Evolutionary conservation across 2,113 vertebrate genomes (phyloP).

Genomic region (Archilochus colubris): DNA sequence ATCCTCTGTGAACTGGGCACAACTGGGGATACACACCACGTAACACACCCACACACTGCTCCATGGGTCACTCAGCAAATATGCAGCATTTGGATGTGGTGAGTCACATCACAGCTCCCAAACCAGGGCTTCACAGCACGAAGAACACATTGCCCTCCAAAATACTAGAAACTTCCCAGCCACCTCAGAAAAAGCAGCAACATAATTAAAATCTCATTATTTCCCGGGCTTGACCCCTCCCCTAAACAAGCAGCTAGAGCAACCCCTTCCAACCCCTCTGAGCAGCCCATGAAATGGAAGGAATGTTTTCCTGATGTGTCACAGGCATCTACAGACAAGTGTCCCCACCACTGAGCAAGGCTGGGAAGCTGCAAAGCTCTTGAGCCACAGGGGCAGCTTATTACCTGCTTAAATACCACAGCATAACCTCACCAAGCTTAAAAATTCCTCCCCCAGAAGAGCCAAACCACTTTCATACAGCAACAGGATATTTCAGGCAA

Average conservation of each 20-base stretch:
- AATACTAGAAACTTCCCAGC: not conserved
- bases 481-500: not conserved
- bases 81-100: not conserved
- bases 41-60: not conserved
- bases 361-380: not conserved
- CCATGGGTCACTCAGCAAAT: not conserved
- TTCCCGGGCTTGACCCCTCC: not conserved
- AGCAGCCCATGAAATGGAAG: rapidly evolving
- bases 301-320: not conserved
- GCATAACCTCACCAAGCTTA: not conserved
- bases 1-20: conserved; percentile 4
- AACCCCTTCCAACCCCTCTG: rapidly evolving
- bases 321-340: not conserved
- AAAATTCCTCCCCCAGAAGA: not conserved
- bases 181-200: not conserved
- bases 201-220: not conserved
- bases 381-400: rapidly evolving
- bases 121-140: not conserved
- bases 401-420: not conserved
- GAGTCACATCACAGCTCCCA: not conserved
- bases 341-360: not conserved
- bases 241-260: not conserved
- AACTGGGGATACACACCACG: not conserved
- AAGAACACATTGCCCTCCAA: not conserved
- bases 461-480: not conserved